Evolutionary conservation across 2,797 vertebrate species (phyloP).

Genomic region (Nyctalus aviator): DNA sequence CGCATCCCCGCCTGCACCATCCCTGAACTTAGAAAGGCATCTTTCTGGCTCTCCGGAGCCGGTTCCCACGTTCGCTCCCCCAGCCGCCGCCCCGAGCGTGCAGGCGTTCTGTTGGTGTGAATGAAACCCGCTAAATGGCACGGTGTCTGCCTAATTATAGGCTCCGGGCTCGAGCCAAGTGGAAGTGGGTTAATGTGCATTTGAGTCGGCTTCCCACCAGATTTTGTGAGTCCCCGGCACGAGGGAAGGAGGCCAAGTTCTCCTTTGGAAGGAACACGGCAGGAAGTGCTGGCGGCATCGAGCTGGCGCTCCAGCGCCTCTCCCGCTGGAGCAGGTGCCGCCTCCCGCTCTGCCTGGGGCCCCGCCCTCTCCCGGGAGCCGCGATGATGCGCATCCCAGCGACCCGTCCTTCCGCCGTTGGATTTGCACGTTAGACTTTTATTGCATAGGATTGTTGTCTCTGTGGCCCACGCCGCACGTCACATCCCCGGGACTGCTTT

Average conservation of each 20-base stretch:
- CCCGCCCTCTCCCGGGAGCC: constrained; percentile 46
- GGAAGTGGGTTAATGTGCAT: constrained; percentile 85
- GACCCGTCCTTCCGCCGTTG: no score
- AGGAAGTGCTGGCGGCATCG: constrained; percentile 73
- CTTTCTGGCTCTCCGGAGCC: constrained; percentile 28
- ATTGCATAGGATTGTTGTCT: no score
- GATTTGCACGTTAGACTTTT: no score
- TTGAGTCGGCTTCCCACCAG: constrained; percentile 84
- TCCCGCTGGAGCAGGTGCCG: constrained; percentile 74
- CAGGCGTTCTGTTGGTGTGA: constrained; percentile 69
- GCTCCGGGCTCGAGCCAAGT: constrained; percentile 83
- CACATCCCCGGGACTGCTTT: background rate
- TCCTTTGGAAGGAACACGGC: constrained; percentile 77
- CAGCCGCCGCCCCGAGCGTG: constrained; percentile 25
- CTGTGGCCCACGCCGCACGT: no score
- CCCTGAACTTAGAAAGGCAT: constrained; percentile 39
- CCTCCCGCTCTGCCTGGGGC: background rate
- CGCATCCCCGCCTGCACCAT: background rate
- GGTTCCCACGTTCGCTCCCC: constrained; percentile 41
- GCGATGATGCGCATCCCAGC: background rate
- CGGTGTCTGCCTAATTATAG: constrained; percentile 88
- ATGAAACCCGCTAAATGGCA: constrained; percentile 85
- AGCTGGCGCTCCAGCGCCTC: constrained; percentile 64
- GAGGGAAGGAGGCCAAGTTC: constrained; percentile 86
- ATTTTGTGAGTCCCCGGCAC: constrained; percentile 81